These are phyloP conservation scores for Corbicula japonica DNA, from an alignment of 2,888 invertebrate species.

Conservation along the genomic window DNA sequence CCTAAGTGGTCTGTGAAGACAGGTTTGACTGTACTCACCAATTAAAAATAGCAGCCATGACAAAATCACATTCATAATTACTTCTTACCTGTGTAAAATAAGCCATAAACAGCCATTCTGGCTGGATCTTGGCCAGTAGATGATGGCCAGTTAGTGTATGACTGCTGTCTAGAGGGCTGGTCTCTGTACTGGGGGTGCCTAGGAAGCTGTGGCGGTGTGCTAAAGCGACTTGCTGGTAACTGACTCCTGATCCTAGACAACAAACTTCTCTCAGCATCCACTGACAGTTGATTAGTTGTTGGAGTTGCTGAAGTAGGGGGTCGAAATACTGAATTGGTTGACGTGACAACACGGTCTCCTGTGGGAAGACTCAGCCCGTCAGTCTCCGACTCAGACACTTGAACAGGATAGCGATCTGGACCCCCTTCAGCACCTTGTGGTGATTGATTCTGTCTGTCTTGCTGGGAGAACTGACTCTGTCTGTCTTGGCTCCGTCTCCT, in stretches of 20 bases:
- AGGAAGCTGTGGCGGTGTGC: slow-evolving; percentile 22
- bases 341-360: slow-evolving; percentile 27
- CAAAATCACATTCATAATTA: not conserved
- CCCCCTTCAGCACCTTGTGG: not conserved
- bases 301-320: slow-evolving; percentile 1
- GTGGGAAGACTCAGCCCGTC: slow-evolving; percentile 19
- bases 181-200: slow-evolving; percentile 45
- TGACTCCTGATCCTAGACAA: slow-evolving; percentile 1
- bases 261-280: slow-evolving; percentile 20
- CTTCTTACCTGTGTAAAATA: slow-evolving; percentile 55
- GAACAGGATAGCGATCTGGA: slow-evolving; percentile 2
- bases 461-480: no score
- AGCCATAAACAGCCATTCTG: slow-evolving; percentile 54
- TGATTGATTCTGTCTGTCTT: no score
- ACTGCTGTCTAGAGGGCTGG: slow-evolving; percentile 21
- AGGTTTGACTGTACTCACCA: not conserved
- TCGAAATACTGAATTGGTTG: slow-evolving; percentile 19
- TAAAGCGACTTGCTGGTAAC: slow-evolving; percentile 4
- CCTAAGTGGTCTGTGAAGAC: not conserved
- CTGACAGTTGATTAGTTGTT: slow-evolving; percentile 23
- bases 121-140: slow-evolving; percentile 41
- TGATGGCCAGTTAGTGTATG: slow-evolving; percentile 52
- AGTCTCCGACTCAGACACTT: slow-evolving; percentile 15
- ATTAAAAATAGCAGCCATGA: not conserved
- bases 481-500: no score